Conservation (phyloP, 2,113 vertebrate genomes). For the Myanophis thanlyinensis region DNA sequence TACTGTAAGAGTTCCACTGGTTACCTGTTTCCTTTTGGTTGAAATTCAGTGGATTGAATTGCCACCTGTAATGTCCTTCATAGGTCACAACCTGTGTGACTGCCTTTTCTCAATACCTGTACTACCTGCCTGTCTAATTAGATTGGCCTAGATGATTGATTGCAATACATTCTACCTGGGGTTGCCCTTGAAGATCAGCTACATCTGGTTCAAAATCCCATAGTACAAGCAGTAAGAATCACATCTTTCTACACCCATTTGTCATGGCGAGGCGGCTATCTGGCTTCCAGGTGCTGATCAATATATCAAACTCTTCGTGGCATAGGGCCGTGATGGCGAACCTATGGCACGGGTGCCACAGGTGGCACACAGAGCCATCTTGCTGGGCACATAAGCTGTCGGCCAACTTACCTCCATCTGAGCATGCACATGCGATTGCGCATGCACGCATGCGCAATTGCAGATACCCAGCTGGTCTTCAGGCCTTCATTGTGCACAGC, state of each 20-base stretch:
- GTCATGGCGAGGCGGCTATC: neutral
- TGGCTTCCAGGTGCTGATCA: neutral
- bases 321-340: too few relatives aligned
- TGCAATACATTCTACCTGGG: neutral
- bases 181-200: neutral
- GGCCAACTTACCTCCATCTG: too few relatives aligned
- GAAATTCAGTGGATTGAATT: neutral
- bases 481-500: too few relatives aligned
- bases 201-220: neutral
- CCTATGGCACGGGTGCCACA: too few relatives aligned
- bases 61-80: neutral
- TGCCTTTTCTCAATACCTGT: neutral
- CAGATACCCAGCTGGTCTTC: too few relatives aligned
- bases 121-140: neutral
- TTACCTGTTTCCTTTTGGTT: neutral
- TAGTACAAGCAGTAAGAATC: neutral
- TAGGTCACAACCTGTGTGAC: too few relatives aligned
- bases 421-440: too few relatives aligned
- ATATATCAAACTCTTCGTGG: neutral
- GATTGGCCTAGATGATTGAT: neutral
- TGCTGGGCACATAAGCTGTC: too few relatives aligned
- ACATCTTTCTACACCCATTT: neutral
- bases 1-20: neutral
- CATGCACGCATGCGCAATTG: too few relatives aligned
- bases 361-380: too few relatives aligned